Evolutionary conservation across 2,797 vertebrate genomes (phyloP), one percentile per base, ranked within the genome.

Genomic region (Anolis apletophallus): DNA sequence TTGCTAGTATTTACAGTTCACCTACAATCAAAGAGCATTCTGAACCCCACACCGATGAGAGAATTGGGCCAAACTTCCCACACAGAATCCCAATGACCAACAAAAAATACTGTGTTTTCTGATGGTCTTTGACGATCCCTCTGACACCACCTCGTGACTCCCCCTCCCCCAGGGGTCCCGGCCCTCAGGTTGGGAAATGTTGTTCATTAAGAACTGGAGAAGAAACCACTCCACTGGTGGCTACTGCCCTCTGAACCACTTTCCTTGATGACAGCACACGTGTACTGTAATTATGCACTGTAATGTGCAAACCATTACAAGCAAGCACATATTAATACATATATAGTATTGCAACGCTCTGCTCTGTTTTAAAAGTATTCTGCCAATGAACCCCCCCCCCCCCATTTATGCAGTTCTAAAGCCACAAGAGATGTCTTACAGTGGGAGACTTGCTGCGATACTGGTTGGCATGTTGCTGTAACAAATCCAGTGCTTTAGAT

Each of bases 401-500:
- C 40, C 74, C 80, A 81, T 79, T 81, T 32, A 81, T 8, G 36
- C 59, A 3, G 26, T 83, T 91, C 78, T 85, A 72, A 81, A 92
- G 36, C n/a, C 86, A 85, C 74, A 93, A 94, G 3, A 89, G 72
- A 90, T 87, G 74, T 91, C 98, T 97, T 97, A 99, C 98, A 93
- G 97, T 97, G 17, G 98, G 98, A 54, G 98, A 98, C 96, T 99
- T 99, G 93, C 97, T 98, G 81, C 98, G 98, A 93, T 98, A 99
- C 75, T 98, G 98, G 93, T 89, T 98, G 94, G 97, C 98, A 90
- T 98, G 98, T 92, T 98, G 98, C 91, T 98, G 98, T 91, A 99
- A 97, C 92, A 99, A 95, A 95, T 99, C 98, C 95, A 99, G 95
- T 87, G 98, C 97, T 90, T 98, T 97, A 29, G 98, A 96, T 94